Conservation (phyloP, 2,888 invertebrate genomes). For the Ptychoptera contaminata region DNA sequence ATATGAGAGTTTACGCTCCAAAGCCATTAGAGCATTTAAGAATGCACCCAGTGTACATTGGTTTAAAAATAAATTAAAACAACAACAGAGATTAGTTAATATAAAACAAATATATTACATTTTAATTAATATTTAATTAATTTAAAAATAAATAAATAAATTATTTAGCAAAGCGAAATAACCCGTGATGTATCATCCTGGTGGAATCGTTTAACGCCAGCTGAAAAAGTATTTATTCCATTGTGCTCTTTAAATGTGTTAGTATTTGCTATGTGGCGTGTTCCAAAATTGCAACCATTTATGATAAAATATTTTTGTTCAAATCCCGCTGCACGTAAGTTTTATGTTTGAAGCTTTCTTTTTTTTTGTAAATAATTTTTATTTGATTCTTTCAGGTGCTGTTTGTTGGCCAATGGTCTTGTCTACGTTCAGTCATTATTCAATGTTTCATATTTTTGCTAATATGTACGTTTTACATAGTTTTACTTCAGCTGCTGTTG, state of each 20-base stretch:
- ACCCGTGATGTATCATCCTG: conserved; percentile 17
- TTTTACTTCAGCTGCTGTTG: conserved; percentile 46
- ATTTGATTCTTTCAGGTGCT: conserved; percentile 41
- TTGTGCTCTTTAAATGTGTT: conserved; percentile 62
- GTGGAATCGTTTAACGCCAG: conserved; percentile 59
- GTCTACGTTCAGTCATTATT: conserved; percentile 90
- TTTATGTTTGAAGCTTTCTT: not conserved
- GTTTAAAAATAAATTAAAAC: conserved; percentile 27
- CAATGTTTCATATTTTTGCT: conserved; percentile 66
- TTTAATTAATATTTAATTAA: too few relatives aligned
- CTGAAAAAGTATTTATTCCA: conserved; percentile 63
- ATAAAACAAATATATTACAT: too few relatives aligned
- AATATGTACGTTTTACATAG: conserved; percentile 96
- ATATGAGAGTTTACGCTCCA: conserved; percentile 46
- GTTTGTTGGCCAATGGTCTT: conserved; percentile 79
- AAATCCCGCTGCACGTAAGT: conserved; percentile 61
- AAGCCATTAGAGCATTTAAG: conserved; percentile 2
- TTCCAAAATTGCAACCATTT: conserved; percentile 48
- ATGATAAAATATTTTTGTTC: conserved; percentile 80
- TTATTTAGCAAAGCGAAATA: not conserved
- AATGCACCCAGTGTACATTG: conserved; percentile 24
- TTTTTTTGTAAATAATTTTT: conserved; percentile 7
- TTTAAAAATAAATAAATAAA: conserved; percentile 2
- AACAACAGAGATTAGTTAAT: conserved; percentile 1
- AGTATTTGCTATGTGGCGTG: conserved; percentile 70